A percentile compares a stretch with the other conserved stretches of the same genome.
These are phyloP conservation scores for Cyaniris semiargus DNA, from an alignment of 2,888 invertebrate genomes.

Conservation along the genomic window DNA sequence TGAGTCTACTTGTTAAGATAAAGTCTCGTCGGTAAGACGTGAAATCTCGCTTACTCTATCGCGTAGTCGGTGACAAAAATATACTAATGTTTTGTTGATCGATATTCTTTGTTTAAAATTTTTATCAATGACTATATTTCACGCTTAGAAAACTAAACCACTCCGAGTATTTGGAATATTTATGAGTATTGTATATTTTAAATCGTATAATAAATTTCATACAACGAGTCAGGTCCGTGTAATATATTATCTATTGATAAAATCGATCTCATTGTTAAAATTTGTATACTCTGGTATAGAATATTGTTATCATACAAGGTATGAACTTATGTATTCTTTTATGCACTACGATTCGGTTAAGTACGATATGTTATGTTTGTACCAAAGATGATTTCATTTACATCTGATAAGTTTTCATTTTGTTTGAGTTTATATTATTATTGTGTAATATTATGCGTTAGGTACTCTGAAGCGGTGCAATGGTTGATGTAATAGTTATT, in stretches of 20 bases:
- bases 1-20: conserved; percentile 80
- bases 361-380: conserved; percentile 57
- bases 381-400: conserved; percentile 76
- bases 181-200: conserved; percentile 41
- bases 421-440: conserved; percentile 37
- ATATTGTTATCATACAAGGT: conserved; percentile 80
- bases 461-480: conserved; percentile 71
- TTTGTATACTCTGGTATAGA: conserved; percentile 64
- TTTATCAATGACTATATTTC: conserved; percentile 46
- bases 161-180: conserved; percentile 49
- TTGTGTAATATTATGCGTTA: conserved; percentile 53
- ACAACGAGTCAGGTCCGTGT: conserved; percentile 68
- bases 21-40: conserved; percentile 64
- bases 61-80: conserved; percentile 32
- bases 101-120: conserved; percentile 24
- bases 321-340: conserved; percentile 69
- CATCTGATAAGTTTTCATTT: conserved; percentile 52
- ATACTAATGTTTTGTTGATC: not conserved
- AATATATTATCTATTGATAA: conserved; percentile 56
- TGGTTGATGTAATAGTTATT: conserved; percentile 51
- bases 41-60: conserved; percentile 49
- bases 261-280: conserved; percentile 80
- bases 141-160: conserved; percentile 59
- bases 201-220: conserved; percentile 42
- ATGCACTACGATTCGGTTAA: conserved; percentile 57